Percentiles rank a stretch among this genome's conserved stretches.
These are phyloP conservation scores for Aurelia aurita complex sp. Pacific DNA, from an alignment of 30 jellyfish, hydroid and myxozoan species.

Conservation along the genomic window DNA sequence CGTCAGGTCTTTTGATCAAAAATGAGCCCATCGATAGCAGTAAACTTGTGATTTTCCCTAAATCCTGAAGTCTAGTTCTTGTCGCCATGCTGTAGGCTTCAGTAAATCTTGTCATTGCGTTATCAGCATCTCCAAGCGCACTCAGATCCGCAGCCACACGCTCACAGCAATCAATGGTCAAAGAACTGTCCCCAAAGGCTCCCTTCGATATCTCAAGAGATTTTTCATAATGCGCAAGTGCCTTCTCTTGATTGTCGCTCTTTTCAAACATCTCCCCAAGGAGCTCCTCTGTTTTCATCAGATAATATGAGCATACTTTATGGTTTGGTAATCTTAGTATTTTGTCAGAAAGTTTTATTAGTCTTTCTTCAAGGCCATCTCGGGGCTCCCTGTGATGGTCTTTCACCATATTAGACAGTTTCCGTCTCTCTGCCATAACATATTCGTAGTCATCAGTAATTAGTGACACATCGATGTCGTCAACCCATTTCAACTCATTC, in stretches of 20 bases:
- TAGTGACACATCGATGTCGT: neutral
- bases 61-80: slow-evolving; percentile 1
- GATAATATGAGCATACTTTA: neutral
- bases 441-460: neutral
- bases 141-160: neutral
- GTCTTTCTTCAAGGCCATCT: neutral
- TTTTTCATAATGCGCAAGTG: neutral
- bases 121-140: neutral
- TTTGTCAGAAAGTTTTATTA: neutral
- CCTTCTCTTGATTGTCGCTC: neutral
- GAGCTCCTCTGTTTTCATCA: neutral
- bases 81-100: neutral
- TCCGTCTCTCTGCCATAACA: slow-evolving; percentile 7
- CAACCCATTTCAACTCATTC: slow-evolving; percentile 18
- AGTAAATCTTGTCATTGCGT: neutral
- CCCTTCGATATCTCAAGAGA: neutral
- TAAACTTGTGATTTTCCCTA: neutral
- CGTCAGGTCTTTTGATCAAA: neutral
- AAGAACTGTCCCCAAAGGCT: slow-evolving; percentile 25
- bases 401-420: neutral
- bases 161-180: slow-evolving; percentile 15
- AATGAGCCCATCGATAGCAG: neutral
- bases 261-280: neutral
- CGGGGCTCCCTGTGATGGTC: neutral
- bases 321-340: neutral